phyloP scores from a whole-genome alignment of 2,113 vertebrate genomes.

The Poecile atricapillus region DNA sequence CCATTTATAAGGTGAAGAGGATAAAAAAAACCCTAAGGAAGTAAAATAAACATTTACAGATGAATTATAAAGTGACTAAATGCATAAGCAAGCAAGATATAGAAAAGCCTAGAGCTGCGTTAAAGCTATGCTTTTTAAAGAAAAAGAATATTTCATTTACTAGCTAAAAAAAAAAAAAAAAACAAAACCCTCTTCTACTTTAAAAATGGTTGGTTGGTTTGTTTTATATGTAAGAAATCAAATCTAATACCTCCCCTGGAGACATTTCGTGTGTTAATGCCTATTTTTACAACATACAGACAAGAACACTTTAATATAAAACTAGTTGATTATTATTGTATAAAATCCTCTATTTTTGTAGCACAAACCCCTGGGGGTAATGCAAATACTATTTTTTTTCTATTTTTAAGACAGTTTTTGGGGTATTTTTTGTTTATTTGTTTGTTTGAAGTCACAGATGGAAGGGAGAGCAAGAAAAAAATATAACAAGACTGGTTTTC shows the following conservation, averaged over 20 bases:
- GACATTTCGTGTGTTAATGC: constrained; percentile 71
- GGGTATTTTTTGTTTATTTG: constrained; percentile 66
- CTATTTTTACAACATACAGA: constrained; percentile 80
- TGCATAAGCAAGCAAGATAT: constrained; percentile 81
- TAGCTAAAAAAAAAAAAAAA: constrained; percentile 69
- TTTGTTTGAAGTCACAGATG: constrained; percentile 74
- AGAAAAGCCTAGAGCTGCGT: constrained; percentile 75
- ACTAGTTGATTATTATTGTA: constrained; percentile 81
- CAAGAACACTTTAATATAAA: constrained; percentile 76
- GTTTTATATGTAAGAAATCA: constrained; percentile 73
- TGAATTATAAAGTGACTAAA: constrained; percentile 91
- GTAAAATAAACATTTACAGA: constrained; percentile 73
- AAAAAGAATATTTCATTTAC: constrained; percentile 56
- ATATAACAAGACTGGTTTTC: constrained; percentile 61
- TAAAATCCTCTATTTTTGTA: constrained; percentile 71
- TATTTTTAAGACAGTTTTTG: constrained; percentile 71
- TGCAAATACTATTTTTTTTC: constrained; percentile 71
- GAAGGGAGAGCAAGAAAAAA: constrained; percentile 69
- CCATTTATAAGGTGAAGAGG: constrained; percentile 80
- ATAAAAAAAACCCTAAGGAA: constrained; percentile 68
- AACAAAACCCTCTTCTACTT: constrained; percentile 78
- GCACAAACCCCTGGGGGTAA: constrained; percentile 70
- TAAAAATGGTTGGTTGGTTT: constrained; percentile 73
- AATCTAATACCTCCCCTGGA: constrained; percentile 75
- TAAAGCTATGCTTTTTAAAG: constrained; percentile 68